phyloP scores from a whole-genome alignment of 2,113 vertebrate genomes.

The Ailurus styani region DNA sequence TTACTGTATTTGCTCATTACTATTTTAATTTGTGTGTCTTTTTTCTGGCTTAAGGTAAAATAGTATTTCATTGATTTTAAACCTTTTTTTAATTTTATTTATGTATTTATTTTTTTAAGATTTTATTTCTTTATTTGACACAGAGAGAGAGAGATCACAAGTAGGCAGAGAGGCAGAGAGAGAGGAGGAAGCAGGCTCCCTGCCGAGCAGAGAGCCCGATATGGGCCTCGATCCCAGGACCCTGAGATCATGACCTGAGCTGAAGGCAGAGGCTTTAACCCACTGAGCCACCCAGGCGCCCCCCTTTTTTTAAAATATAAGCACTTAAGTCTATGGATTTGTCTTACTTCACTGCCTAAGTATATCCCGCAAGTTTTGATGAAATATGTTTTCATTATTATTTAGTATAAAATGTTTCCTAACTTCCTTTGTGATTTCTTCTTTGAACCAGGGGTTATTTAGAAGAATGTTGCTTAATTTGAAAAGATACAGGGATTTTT shows the following conservation, averaged over 20 bases:
- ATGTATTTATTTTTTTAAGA: no score
- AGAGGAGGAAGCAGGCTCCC: no score
- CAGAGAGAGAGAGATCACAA: no score
- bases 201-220: no score
- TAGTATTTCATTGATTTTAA: background rate
- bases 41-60: background rate
- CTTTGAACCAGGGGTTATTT: background rate
- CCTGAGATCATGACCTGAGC: no score
- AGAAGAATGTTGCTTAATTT: conserved; percentile 19
- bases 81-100: fast-evolving
- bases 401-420: conserved; percentile 23
- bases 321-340: background rate
- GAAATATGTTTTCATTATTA: background rate
- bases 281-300: no score
- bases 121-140: no score
- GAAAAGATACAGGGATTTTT: background rate
- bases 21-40: background rate
- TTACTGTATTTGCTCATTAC: background rate
- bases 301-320: background rate
- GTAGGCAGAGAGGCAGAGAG: no score
- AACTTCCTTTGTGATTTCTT: background rate
- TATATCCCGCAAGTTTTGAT: background rate
- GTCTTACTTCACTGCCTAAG: background rate
- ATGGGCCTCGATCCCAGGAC: no score
- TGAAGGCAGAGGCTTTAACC: no score